phyloP scores from a whole-genome alignment of 2,113 vertebrate species.

The Chascanopsetta lugubris region DNA sequence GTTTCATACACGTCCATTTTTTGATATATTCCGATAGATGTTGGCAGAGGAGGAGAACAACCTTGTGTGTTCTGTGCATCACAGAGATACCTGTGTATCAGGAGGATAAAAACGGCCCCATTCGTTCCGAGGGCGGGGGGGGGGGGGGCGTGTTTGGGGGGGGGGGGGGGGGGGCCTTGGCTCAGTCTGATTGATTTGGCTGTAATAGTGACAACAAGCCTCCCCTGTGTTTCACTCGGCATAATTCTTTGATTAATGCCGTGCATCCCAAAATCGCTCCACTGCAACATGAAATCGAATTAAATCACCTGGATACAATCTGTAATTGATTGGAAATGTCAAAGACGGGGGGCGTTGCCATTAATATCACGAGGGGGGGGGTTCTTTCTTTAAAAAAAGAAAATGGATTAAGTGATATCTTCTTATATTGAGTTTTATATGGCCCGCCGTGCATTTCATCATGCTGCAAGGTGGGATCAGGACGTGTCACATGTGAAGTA shows the following conservation, averaged over 20 bases:
- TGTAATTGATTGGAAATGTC: conserved; percentile 80
- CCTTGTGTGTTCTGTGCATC: conserved; percentile 22
- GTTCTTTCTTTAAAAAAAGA: conserved; percentile 32
- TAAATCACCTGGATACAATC: conserved; percentile 81
- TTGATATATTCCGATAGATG: conserved; percentile 18
- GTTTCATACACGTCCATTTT: conserved; percentile 2
- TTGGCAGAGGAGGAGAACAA: conserved; percentile 6
- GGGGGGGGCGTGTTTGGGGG: no score
- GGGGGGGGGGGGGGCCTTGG: no score
- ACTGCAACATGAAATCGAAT: conserved; percentile 77
- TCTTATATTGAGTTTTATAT: conserved; percentile 64
- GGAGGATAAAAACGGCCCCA: conserved; percentile 42
- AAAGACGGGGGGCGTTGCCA: conserved; percentile 46
- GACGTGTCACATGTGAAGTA: conserved; percentile 45
- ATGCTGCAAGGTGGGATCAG: conserved; percentile 25
- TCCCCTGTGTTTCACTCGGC: conserved; percentile 68
- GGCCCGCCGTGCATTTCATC: conserved; percentile 48
- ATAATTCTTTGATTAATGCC: conserved; percentile 81
- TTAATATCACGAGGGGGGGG: conserved; percentile 65
- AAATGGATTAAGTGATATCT: conserved; percentile 59
- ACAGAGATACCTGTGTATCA: conserved; percentile 30
- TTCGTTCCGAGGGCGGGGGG: conserved; percentile 43
- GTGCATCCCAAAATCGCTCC: conserved; percentile 70
- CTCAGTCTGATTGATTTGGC: conserved; percentile 76
- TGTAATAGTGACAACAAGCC: conserved; percentile 68